Conservation (phyloP, 2,888 invertebrate species). For the Herminia tarsipennalis region DNA sequence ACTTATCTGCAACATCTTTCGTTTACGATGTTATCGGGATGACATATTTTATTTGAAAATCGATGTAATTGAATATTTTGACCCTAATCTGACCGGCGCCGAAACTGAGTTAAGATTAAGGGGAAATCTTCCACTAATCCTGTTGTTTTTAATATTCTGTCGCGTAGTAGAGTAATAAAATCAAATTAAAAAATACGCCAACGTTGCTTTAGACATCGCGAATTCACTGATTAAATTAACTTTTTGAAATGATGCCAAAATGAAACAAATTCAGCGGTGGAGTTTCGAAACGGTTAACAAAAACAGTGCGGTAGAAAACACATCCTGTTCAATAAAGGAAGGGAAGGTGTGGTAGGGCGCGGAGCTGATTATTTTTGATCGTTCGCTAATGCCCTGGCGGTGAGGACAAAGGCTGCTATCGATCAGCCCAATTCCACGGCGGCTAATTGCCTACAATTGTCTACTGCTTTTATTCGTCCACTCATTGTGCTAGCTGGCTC, state of each 20-base stretch:
- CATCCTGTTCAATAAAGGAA: slow-evolving; percentile 30
- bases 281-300: slow-evolving; percentile 1
- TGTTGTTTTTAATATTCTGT: slow-evolving; percentile 21
- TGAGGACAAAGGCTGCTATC: slow-evolving; percentile 62
- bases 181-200: slow-evolving; percentile 18
- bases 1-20: slow-evolving; percentile 21
- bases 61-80: slow-evolving; percentile 11
- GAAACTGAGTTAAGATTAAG: neutral
- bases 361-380: slow-evolving; percentile 54
- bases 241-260: slow-evolving; percentile 11
- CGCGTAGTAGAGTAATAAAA: slow-evolving; percentile 20
- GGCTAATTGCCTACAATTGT: slow-evolving; percentile 74
- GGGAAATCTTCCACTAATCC: neutral
- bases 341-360: slow-evolving; percentile 27
- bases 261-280: slow-evolving; percentile 5
- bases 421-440: slow-evolving; percentile 65
- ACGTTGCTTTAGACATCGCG: neutral
- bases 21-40: slow-evolving; percentile 12
- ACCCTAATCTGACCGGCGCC: too few relatives aligned
- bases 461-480: slow-evolving; percentile 63
- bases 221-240: slow-evolving; percentile 23
- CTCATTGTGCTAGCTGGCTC: slow-evolving; percentile 59
- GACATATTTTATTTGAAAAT: slow-evolving; percentile 16
- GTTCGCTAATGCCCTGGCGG: slow-evolving; percentile 56
- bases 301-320: slow-evolving; percentile 14